Evolutionary conservation across 2,888 invertebrate species (phyloP).

Genomic region (Scaptomyza tumidula): DNA sequence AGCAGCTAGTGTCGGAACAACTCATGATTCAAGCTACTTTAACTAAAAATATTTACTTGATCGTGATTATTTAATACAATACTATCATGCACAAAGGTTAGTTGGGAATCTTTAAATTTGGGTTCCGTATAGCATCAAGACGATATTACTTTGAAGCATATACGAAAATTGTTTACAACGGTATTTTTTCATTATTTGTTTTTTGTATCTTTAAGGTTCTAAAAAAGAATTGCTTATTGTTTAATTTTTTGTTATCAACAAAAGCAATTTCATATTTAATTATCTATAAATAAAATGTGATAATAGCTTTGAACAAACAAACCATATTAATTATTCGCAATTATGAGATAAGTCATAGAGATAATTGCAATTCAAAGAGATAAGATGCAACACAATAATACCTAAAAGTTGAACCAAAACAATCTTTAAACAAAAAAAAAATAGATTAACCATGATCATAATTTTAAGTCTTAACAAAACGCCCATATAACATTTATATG

Average conservation of each 20-base stretch:
- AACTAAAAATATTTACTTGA: background rate
- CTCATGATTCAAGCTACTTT: no score
- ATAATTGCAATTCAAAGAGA: conserved; percentile 1
- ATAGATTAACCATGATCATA: conserved; percentile 5
- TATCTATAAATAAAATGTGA: background rate
- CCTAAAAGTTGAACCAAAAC: background rate
- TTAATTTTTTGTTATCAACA: no score
- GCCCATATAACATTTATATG: conserved; percentile 2
- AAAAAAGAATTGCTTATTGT: no score
- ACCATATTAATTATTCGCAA: background rate
- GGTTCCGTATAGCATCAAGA: no score
- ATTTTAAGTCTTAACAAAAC: conserved; percentile 7
- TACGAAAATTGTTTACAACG: no score
- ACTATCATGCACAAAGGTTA: no score
- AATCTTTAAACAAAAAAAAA: background rate
- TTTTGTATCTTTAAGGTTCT: no score
- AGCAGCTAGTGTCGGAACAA: background rate
- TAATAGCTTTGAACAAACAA: background rate
- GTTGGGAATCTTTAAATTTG: no score
- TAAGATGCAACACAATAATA: background rate
- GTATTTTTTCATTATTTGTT: no score
- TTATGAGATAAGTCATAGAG: background rate
- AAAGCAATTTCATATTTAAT: no score
- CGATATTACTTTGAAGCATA: no score
- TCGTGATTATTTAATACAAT: background rate